A percentile compares a stretch with the other conserved stretches of the same genome.
These are phyloP conservation scores for Acanthisitta chloris DNA, from an alignment of 2,113 vertebrate genomes.

Conservation along the genomic window DNA sequence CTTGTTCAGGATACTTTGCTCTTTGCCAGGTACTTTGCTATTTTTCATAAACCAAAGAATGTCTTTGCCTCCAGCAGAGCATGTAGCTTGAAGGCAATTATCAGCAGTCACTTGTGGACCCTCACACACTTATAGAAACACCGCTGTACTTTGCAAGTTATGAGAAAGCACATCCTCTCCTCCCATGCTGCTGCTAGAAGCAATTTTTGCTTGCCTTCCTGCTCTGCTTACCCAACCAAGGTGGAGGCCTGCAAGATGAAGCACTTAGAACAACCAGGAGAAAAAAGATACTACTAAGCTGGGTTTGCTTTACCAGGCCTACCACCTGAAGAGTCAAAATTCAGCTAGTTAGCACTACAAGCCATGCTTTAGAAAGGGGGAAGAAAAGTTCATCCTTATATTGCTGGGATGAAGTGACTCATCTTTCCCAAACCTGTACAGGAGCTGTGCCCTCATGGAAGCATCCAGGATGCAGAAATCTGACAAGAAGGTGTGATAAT, in stretches of 20 bases:
- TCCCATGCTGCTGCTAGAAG: neutral
- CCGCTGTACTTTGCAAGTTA: neutral
- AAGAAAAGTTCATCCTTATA: neutral
- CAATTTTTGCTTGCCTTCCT: neutral
- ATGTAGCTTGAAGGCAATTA: neutral
- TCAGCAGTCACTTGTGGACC: neutral
- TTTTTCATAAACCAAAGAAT: neutral
- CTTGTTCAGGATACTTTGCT: neutral
- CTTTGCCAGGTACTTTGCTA: neutral
- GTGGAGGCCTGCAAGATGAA: neutral
- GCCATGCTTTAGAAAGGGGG: neutral
- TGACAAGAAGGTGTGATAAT: neutral
- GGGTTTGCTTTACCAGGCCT: neutral
- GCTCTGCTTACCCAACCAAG: neutral
- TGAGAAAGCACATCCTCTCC: rapidly evolving
- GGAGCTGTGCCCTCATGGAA: neutral
- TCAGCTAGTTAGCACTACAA: neutral
- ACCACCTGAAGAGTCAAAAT: neutral
- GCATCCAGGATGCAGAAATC: neutral
- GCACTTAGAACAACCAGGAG: neutral
- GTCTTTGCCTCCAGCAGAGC: neutral
- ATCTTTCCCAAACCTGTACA: neutral
- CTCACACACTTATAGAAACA: rapidly evolving
- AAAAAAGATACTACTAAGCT: neutral
- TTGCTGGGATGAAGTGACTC: neutral